A percentile compares a stretch with the other conserved stretches of the same genome.
Evolutionary conservation across 2,113 vertebrate genomes (phyloP).

Genomic region (Oryzias melastigma): DNA sequence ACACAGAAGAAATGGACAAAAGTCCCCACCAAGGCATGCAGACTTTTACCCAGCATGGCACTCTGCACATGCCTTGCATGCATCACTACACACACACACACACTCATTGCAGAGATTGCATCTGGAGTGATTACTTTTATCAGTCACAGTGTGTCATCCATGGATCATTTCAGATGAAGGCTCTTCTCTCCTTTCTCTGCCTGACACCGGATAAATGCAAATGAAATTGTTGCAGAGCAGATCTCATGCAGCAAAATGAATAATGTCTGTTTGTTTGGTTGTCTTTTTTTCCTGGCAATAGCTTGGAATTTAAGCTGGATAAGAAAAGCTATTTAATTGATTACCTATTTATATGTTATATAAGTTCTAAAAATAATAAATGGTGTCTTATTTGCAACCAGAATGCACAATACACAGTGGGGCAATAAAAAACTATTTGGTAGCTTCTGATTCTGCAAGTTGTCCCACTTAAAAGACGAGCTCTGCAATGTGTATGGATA

Average conservation of each 20-base stretch:
- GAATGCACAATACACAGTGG: neutral
- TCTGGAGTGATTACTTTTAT: conserved; percentile 68
- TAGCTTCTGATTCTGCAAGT: too few relatives aligned
- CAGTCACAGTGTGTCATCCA: conserved; percentile 68
- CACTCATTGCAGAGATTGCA: conserved; percentile 53
- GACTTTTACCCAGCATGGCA: conserved; percentile 14
- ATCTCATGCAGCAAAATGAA: conserved; percentile 62
- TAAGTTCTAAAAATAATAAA: neutral
- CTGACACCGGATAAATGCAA: conserved; percentile 72
- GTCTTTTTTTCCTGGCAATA: conserved; percentile 3
- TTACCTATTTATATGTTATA: conserved; percentile 9
- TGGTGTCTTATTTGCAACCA: neutral
- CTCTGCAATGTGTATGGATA: too few relatives aligned
- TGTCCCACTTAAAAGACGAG: too few relatives aligned
- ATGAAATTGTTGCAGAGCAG: conserved; percentile 70
- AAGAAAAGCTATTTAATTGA: conserved; percentile 1
- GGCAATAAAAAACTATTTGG: too few relatives aligned
- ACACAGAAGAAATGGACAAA: conserved; percentile 12
- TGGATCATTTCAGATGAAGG: conserved; percentile 67
- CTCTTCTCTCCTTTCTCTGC: conserved; percentile 53
- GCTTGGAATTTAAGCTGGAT: conserved; percentile 9
- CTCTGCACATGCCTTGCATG: conserved; percentile 19
- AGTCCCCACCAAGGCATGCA: conserved; percentile 20
- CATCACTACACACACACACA: conserved; percentile 38
- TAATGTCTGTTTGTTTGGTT: conserved; percentile 59